Base-by-base conservation (phyloP, 2,797 vertebrate species). In the Melopsittacus undulatus region DNA sequence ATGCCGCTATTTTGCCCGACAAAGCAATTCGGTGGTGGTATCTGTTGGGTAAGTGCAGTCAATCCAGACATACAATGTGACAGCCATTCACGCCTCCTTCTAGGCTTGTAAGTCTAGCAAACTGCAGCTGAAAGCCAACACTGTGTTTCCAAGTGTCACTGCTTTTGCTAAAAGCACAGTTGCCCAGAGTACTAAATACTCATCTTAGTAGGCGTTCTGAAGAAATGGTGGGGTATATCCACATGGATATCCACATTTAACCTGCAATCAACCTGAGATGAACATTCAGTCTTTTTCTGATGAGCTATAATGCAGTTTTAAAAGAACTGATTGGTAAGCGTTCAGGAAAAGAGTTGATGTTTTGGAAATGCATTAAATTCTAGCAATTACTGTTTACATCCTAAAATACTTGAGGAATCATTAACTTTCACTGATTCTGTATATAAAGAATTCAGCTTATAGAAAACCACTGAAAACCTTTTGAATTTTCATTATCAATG, bases 11-110 rank as follows among this genome's bases (percentile, higher is more conserved):
- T 94, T 99, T 8, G 97, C 98, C 84, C 97, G 95, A 94, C 96
- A 97, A 69, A 98, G 95, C 29, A 96, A 97, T 40, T 98, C 98
- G 0, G 98, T 98, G 34, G 98, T 99, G 70, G 97, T 99, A 62
- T 98, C 97, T 80, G 98, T 99, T 21, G 98, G 98, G 98, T 99
- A 97, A 97, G 97, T 96, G 77, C n/a, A 30, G 7, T 62, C 45
- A 62, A n/a, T 15, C 34, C 64, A 63, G 24, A 11, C 54, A 56
- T 34, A 27, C 11, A 5, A 7, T 3, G 4, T 4, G 21, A 59
- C 1, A n/a, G 49, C 5, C 46, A 9, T 32, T 32, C 21, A 18
- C 45, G 32, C 66, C 67, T 57, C 75, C 63, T 75, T 18, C 42
- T 29, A 11, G 17, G 2, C 67, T 19, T 69, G 14, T 19, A 34